Evolutionary conservation across 2,888 invertebrate genomes (phyloP), one percentile per base, ranked within the genome.

Genomic region (Scaptomyza cyrtandrae): DNA sequence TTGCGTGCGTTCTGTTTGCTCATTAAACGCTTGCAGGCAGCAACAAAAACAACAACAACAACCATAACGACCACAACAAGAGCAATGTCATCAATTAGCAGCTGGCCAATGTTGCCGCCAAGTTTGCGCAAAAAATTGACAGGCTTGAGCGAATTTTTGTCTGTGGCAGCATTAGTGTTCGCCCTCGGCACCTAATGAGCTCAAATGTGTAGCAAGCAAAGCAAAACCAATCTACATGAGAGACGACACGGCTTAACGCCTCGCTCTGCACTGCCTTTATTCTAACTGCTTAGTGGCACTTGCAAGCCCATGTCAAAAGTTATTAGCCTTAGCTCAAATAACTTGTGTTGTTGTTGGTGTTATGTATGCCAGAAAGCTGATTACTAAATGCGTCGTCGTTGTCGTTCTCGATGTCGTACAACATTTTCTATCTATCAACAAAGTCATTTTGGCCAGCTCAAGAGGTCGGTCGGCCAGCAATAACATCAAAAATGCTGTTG

Each of bases 1-100:
- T 84, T 85, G 83, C 89, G 85, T 83, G 75, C 88, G 88, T 88
- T 86, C 69, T 86, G 89, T 86, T 86, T 86, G 85, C 89, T 86
- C 85, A 86, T 86, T 86, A 86, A 89, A 86, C 83, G 89, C 87
- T 84, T 72, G 67, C 71, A 62, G 75, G 52, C 86, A 75, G 45
- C 64, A 61, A 54, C 50, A 53, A 16, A 44, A 44, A 31, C 39
- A 52, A 49, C 54, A 46, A 39, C 55, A 52, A 43, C 44, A 44
- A 33, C 48, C 19, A 4, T 10, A 46, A 24, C 19, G 48, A 50
- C 58, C 62, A 37, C 71, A 55, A 39, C 41, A 48, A 62, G 39
- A 64, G 77, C 67, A 71, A 71, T 71, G 67, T 79, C 80, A 86
- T 86, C 86, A 89, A 85, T 85, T 85, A 85, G 86, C 89, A 70